These are phyloP conservation scores for Theonella swinhoei DNA, from an alignment of 37 sponge, comb jelly and placozoan genomes.

Conservation along the genomic window DNA sequence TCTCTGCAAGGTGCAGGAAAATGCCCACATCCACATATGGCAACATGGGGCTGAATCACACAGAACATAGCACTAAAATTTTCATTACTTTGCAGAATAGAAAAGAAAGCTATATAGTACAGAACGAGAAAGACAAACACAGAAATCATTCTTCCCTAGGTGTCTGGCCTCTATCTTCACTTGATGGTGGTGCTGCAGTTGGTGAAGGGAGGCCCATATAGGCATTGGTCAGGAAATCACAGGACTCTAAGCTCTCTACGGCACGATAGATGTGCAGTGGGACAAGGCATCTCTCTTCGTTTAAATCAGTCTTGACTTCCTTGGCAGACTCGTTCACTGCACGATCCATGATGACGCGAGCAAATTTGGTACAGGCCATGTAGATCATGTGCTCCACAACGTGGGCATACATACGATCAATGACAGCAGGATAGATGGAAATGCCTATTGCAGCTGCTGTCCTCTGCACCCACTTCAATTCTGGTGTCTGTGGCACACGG, in stretches of 20 bases:
- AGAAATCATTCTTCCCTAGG: background rate
- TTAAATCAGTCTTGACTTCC: slow-evolving; percentile 7
- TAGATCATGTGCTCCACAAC: slow-evolving; percentile 78
- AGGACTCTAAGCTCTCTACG: slow-evolving; percentile 17
- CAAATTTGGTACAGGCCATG: slow-evolving; percentile 49
- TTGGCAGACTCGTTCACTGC: slow-evolving; percentile 32
- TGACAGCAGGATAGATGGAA: slow-evolving; percentile 43
- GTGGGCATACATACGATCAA: slow-evolving; percentile 63
- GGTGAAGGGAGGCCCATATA: slow-evolving; percentile 27
- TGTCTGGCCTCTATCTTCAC: background rate
- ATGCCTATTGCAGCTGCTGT: slow-evolving; percentile 51
- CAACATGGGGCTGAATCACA: too few species aligned
- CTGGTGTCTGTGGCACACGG: slow-evolving; percentile 57
- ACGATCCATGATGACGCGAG: slow-evolving; percentile 23
- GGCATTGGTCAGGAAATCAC: slow-evolving; percentile 65
- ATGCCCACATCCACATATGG: too few species aligned
- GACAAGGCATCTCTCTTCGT: slow-evolving; percentile 30
- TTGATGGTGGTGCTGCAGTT: background rate
- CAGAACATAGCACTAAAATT: too few species aligned
- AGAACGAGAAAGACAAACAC: too few species aligned
- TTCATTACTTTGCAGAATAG: too few species aligned
- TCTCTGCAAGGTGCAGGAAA: too few species aligned
- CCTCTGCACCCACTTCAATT: slow-evolving; percentile 58
- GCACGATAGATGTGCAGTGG: slow-evolving; percentile 55
- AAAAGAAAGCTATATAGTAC: too few species aligned